Conservation (phyloP, 2,888 invertebrate genomes). For the Gryllus longicercus region DNA sequence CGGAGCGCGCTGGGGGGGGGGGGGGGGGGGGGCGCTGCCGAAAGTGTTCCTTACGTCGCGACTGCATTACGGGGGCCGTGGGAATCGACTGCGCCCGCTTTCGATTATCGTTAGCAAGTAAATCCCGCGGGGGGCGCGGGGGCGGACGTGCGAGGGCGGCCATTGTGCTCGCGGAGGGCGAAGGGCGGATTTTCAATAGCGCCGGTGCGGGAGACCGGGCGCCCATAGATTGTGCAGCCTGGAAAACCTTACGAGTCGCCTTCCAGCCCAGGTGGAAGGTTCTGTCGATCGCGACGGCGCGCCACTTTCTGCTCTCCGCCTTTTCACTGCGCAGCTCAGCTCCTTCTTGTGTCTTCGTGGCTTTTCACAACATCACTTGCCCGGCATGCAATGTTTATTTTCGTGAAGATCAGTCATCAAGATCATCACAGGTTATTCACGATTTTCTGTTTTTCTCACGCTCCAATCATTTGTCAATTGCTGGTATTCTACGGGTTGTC, state of each 20-base stretch:
- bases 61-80: constrained; percentile 30
- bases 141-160: not conserved
- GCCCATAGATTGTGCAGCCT: not conserved
- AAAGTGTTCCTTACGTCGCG: constrained; percentile 29
- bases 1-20: too few relatives aligned
- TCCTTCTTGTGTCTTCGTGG: not conserved
- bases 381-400: too few relatives aligned
- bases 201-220: not conserved
- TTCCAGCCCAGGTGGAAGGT: not conserved
- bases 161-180: not conserved
- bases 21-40: too few relatives aligned
- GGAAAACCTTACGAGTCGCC: not conserved
- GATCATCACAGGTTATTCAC: too few relatives aligned
- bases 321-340: not conserved
- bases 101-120: constrained; percentile 34
- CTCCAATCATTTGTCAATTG: too few relatives aligned
- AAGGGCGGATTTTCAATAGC: not conserved
- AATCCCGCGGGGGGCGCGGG: constrained; percentile 22
- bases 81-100: constrained; percentile 29
- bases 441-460: too few relatives aligned
- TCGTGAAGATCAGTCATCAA: too few relatives aligned
- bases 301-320: not conserved
- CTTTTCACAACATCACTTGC: too few relatives aligned
- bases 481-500: too few relatives aligned
- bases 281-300: not conserved